Base-by-base conservation (phyloP, 2,888 invertebrate species). In the Gryllus longicercus region DNA sequence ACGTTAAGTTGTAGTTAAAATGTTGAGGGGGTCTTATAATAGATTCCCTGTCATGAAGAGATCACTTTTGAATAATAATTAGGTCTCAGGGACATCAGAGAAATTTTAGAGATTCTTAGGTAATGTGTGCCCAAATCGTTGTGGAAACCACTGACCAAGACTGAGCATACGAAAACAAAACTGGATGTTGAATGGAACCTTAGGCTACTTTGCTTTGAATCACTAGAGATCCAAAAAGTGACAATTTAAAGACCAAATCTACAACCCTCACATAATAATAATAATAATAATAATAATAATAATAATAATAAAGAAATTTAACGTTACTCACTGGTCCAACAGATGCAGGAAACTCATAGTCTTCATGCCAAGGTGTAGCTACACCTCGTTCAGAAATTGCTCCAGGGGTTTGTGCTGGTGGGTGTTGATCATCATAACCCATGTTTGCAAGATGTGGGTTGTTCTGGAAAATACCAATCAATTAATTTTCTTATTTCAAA, bases 291-390 rank as follows among this genome's bases (percentile, higher is more conserved):
- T 12, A 63, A 63, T 18, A 63, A 18, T 74, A 12, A 74, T n/a
- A 21, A 74, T n/a, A 74, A 3, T 18, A 16, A 18, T 74, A 2
- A 74, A 21, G 21, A 74, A 12, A 74, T 74, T n/a, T n/a, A n/a
- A 21, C 38, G 49, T 63, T 50, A 90, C 92, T 90, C 89, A 95
- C 95, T 84, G 93, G 93, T 86, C 94, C 95, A 83, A 93, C 94
- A 79, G 95, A 94, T 80, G 92, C 92, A 76, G 95, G 95, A 84
- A 94, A 92, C 85, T 95, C 95, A 86, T 94, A 94, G 85, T 95
- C 95, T 84, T 93, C 93, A 82, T 91, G 90, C 92, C 92, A 92
- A 5, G 92, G 92, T 11, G 91, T 91, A 2, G 90, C 89, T 51
- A 88, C 88, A 80, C 88, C 88, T 83, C 90, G 87, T 84, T 91